Evolutionary conservation across 2,113 vertebrate genomes (phyloP).

Genomic region (Siniperca chuatsi): DNA sequence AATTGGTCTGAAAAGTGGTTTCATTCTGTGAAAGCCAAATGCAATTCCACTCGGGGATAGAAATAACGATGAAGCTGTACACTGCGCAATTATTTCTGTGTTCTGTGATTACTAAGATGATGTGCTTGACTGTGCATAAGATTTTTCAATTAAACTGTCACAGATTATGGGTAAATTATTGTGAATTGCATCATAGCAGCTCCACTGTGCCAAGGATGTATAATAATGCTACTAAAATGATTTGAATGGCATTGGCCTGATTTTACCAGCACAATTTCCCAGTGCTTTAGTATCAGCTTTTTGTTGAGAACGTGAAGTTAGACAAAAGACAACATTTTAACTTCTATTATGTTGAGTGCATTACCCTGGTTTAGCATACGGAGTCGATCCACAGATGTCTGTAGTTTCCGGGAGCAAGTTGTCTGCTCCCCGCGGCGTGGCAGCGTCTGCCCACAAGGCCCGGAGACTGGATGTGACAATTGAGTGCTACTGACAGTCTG

Average conservation of each 20-base stretch:
- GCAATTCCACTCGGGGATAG: not conserved
- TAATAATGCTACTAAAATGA: not conserved
- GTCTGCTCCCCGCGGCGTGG: slow-evolving; percentile 79
- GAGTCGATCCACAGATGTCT: slow-evolving; percentile 41
- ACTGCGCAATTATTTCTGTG: slow-evolving; percentile 3
- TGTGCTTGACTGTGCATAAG: slow-evolving; percentile 37
- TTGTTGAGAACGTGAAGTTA: not conserved
- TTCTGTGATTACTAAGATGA: slow-evolving; percentile 38
- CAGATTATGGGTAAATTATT: slow-evolving; percentile 21
- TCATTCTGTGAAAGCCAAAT: slow-evolving; percentile 37
- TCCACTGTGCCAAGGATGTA: not conserved
- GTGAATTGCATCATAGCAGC: slow-evolving; percentile 26
- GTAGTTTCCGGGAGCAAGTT: slow-evolving; percentile 25
- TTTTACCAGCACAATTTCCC: not conserved
- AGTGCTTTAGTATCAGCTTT: not conserved
- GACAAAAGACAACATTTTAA: not conserved
- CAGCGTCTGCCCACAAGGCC: slow-evolving; percentile 73
- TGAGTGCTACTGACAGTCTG: slow-evolving; percentile 81
- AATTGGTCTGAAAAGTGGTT: slow-evolving; percentile 15
- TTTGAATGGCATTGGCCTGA: slow-evolving; percentile 13
- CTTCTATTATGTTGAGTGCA: not conserved
- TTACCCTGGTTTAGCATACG: not conserved
- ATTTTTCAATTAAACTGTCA: slow-evolving; percentile 22
- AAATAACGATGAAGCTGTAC: slow-evolving; percentile 54
- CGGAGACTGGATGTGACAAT: slow-evolving; percentile 81